Evolutionary conservation across 2,888 invertebrate species (phyloP).

Genomic region (Ophion ellenae): DNA sequence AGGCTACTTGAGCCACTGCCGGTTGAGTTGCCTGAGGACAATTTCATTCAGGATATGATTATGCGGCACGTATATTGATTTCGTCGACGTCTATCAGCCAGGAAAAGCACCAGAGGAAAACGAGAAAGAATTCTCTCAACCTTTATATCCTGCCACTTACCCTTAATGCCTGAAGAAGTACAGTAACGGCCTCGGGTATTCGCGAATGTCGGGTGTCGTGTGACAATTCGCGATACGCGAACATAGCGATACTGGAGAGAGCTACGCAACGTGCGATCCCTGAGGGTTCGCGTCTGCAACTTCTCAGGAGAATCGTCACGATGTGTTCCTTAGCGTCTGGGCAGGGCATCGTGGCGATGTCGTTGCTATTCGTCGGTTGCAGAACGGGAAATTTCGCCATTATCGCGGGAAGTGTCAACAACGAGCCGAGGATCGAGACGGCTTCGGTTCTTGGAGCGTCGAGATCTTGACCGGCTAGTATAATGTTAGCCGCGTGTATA

Average conservation of each 20-base stretch:
- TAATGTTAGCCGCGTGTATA: slow-evolving; percentile 94
- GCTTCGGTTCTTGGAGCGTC: slow-evolving; percentile 95
- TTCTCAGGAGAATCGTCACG: slow-evolving; percentile 93
- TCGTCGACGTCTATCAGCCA: slow-evolving; percentile 35
- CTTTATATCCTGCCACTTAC: slow-evolving; percentile 82
- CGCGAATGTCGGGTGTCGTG: slow-evolving; percentile 87
- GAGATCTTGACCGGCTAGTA: slow-evolving; percentile 92
- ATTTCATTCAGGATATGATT: slow-evolving; percentile 16
- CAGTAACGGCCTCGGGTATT: slow-evolving; percentile 88
- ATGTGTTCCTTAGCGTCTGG: slow-evolving; percentile 95
- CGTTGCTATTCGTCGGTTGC: slow-evolving; percentile 86
- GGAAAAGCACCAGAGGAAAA: slow-evolving; percentile 44
- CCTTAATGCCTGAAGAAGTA: slow-evolving; percentile 88
- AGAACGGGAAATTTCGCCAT: slow-evolving; percentile 88
- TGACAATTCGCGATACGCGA: slow-evolving; percentile 88
- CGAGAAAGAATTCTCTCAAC: not conserved
- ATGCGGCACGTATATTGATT: not conserved
- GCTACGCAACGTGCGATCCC: slow-evolving; percentile 95
- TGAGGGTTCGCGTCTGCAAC: slow-evolving; percentile 95
- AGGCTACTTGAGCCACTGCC: slow-evolving; percentile 92
- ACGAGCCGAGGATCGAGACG: slow-evolving; percentile 93
- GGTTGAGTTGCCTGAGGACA: slow-evolving; percentile 79
- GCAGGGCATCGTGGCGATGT: slow-evolving; percentile 86
- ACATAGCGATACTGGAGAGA: slow-evolving; percentile 92
- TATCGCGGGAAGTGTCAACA: slow-evolving; percentile 92